Conservation (phyloP, 2,888 invertebrate species). For the Rhopalosiphum nymphaeae region DNA sequence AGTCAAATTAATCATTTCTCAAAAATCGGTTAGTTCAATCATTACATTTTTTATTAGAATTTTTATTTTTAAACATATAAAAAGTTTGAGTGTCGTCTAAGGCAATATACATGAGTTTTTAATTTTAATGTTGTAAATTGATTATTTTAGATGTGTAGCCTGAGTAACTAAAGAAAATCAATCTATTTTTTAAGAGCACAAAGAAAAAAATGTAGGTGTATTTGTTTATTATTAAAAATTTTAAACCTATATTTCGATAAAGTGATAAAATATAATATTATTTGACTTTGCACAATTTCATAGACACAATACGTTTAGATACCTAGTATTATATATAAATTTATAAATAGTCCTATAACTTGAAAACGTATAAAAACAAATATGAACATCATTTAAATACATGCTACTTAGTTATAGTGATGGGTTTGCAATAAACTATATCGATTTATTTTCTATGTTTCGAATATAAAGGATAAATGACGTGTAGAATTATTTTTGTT, state of each 20-base stretch:
- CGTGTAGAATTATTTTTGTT: background rate
- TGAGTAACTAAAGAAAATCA: background rate
- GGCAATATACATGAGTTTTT: background rate
- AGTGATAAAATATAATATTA: background rate
- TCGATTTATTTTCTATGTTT: background rate
- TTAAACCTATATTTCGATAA: background rate
- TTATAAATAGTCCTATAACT: too few relatives aligned
- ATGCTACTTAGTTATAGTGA: background rate
- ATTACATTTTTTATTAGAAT: background rate
- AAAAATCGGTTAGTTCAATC: background rate
- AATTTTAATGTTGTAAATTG: background rate
- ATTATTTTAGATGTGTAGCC: background rate
- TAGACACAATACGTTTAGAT: too few relatives aligned
- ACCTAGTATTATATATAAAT: too few relatives aligned
- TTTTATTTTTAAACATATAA: background rate
- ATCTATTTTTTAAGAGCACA: background rate
- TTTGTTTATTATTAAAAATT: background rate
- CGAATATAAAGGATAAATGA: background rate
- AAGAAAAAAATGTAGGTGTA: background rate
- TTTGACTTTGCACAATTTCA: background rate
- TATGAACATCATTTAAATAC: background rate
- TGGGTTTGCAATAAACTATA: background rate
- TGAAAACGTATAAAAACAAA: too few relatives aligned
- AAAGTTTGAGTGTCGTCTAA: background rate
- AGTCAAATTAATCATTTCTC: background rate